phyloP scores from a whole-genome alignment of 2,797 vertebrate genomes.

The Aphelocoma californica region DNA sequence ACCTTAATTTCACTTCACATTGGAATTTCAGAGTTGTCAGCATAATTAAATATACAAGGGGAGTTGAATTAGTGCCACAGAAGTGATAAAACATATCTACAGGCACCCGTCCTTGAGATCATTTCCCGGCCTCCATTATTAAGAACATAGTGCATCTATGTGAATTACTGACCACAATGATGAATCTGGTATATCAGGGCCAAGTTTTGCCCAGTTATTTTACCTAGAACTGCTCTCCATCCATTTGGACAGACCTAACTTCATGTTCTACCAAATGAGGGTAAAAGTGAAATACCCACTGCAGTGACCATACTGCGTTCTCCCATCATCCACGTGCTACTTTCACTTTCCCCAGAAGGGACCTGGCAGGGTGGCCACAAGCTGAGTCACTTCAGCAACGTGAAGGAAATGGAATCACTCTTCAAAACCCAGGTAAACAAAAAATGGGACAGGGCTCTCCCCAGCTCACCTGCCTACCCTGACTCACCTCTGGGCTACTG shows the following conservation, averaged over 20 bases:
- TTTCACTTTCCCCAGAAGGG: neutral
- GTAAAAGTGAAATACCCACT: neutral
- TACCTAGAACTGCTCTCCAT: neutral
- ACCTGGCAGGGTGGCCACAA: neutral
- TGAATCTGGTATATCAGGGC: neutral
- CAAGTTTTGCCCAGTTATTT: neutral
- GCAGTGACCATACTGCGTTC: accelerated
- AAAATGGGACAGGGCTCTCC: neutral
- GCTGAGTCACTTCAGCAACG: neutral
- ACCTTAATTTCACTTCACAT: neutral
- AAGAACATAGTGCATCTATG: neutral
- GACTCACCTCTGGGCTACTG: neutral
- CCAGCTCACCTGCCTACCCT: neutral
- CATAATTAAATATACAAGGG: neutral
- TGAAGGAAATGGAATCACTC: neutral
- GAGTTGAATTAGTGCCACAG: neutral
- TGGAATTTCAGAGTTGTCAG: neutral
- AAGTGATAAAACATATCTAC: neutral
- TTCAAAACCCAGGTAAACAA: neutral
- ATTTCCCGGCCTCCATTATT: neutral
- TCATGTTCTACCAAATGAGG: neutral
- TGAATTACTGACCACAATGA: neutral
- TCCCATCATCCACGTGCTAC: neutral
- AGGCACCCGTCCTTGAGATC: neutral
- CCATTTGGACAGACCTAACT: neutral